Percentiles rank a stretch among this genome's conserved stretches.
phyloP scores from a whole-genome alignment of 2,888 invertebrate genomes.

The Erpobdella octoculata region DNA sequence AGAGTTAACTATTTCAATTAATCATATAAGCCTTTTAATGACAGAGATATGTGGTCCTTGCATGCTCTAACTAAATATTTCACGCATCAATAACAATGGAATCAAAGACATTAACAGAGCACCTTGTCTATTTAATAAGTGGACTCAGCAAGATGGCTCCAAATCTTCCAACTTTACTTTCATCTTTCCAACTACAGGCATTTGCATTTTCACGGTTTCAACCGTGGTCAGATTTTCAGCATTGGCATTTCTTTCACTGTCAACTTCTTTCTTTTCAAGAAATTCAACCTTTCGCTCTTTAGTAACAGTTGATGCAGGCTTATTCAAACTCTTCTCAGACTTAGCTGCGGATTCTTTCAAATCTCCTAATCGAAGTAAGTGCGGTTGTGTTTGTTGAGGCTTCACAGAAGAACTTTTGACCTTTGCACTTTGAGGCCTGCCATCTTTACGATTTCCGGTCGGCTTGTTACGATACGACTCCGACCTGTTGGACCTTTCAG shows the following conservation, averaged over 20 bases:
- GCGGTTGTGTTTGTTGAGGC: neutral
- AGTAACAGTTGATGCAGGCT: neutral
- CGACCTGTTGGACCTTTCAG: conserved; percentile 11
- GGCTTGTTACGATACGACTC: neutral
- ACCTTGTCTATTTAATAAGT: too few species aligned
- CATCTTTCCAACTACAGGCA: neutral
- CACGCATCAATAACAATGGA: too few species aligned
- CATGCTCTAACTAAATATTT: too few species aligned
- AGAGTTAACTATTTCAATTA: too few species aligned
- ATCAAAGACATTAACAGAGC: too few species aligned
- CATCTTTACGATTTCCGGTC: neutral
- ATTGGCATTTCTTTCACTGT: neutral
- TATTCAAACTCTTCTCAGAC: neutral
- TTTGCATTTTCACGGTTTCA: conserved; percentile 15
- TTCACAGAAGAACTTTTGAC: neutral
- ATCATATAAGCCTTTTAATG: too few species aligned
- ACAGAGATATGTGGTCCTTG: too few species aligned
- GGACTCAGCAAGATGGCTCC: too few species aligned
- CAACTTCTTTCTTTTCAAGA: neutral
- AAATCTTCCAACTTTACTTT: conserved; percentile 13
- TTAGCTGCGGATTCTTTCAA: neutral
- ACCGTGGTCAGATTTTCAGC: neutral
- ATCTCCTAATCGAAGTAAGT: neutral
- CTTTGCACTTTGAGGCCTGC: conserved; percentile 19
- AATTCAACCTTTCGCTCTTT: conserved; percentile 17